These are phyloP conservation scores for Etheostoma cragini DNA, from an alignment of 2,113 vertebrate genomes.

Conservation along the genomic window DNA sequence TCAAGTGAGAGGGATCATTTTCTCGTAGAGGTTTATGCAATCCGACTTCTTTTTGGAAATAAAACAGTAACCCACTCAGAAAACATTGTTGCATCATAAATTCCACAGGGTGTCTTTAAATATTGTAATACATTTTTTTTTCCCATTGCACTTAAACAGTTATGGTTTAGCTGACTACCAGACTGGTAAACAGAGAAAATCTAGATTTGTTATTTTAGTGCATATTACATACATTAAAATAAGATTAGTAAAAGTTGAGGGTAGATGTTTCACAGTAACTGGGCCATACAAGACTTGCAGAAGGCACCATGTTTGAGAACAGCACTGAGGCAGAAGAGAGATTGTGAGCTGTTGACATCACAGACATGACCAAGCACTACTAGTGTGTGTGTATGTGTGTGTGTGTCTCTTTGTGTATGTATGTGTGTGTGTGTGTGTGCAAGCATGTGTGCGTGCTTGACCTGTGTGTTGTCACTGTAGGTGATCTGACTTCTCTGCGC, in stretches of 20 bases:
- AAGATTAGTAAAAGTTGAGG: background rate
- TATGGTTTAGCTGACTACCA: background rate
- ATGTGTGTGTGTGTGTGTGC: conserved; percentile 23
- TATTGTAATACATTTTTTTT: no score
- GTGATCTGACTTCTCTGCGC: conserved; percentile 74
- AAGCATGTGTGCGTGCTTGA: conserved; percentile 10
- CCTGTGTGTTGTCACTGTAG: conserved; percentile 67
- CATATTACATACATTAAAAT: background rate
- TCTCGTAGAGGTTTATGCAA: no score
- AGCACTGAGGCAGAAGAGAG: conserved; percentile 11
- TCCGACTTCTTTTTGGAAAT: background rate
- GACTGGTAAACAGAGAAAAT: background rate
- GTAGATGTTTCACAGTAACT: background rate
- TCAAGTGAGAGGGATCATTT: no score
- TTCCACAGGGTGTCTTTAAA: background rate
- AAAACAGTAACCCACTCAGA: background rate
- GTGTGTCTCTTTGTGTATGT: conserved; percentile 34
- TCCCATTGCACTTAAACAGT: background rate
- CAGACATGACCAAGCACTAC: conserved; percentile 17
- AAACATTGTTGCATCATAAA: background rate
- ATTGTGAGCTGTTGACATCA: background rate
- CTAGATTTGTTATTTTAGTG: no score
- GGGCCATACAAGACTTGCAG: background rate
- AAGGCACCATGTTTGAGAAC: background rate
- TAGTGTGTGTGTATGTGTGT: conserved; percentile 33